These are phyloP conservation scores for Galemys pyrenaicus DNA, from an alignment of 2,113 vertebrate species.

Conservation along the genomic window DNA sequence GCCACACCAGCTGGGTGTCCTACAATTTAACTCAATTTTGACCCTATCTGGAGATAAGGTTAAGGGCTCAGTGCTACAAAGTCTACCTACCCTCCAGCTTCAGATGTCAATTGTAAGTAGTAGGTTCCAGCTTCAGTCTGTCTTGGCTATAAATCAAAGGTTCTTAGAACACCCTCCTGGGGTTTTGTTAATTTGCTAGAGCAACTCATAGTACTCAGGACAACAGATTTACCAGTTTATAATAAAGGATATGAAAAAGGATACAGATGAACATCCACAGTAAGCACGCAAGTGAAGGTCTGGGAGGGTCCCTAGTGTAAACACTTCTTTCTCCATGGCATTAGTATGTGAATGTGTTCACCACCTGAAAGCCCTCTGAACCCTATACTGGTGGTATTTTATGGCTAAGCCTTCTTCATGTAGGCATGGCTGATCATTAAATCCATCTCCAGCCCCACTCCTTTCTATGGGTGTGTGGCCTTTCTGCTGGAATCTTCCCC, in stretches of 20 bases:
- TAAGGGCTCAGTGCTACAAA: neutral
- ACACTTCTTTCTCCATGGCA: neutral
- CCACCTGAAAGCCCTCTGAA: neutral
- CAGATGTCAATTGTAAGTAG: neutral
- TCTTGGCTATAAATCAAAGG: neutral
- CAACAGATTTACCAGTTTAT: neutral
- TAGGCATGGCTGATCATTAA: neutral
- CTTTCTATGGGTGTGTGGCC: neutral
- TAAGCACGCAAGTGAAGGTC: neutral
- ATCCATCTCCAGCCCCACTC: neutral
- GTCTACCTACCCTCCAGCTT: neutral
- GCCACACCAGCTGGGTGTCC: neutral
- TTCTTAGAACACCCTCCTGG: neutral
- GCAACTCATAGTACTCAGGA: neutral
- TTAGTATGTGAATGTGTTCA: neutral
- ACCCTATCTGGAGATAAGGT: neutral
- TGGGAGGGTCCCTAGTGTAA: neutral
- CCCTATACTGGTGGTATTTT: neutral
- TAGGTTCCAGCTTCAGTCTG: neutral
- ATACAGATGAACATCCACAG: neutral
- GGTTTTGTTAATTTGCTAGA: neutral
- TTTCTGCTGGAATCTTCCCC: no score
- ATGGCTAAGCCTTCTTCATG: neutral
- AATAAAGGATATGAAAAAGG: neutral
- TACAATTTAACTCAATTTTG: neutral